Base-by-base conservation (phyloP, 2,888 invertebrate genomes). In the Eupithecia exiguata region DNA sequence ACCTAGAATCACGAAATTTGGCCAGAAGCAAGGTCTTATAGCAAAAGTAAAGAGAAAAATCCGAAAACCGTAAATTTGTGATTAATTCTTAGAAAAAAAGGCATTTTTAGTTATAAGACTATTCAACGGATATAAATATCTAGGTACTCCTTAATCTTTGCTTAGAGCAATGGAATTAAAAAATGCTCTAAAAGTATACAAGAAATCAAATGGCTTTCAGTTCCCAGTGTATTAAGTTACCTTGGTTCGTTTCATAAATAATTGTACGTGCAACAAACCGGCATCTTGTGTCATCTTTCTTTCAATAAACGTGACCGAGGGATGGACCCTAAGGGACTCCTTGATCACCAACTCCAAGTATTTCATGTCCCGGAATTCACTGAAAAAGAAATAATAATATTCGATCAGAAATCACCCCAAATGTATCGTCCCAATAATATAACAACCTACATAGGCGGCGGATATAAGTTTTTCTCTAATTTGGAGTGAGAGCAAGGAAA, bases 261-360 rank as follows among this genome's bases (percentile, higher is more conserved):
- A 7, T n/a, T 49, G 30, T 16, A 30, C 9, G 12, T 10, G 4
- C 0, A 43, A 38, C 66, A 1, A 38, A 91, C 90, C 86, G 9
- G 84, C 82, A 66, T 95, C 94, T 75, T 91, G 87, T 4, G 83
- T 86, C 0, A 93, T 81, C 61, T 82, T 77, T 76, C 95, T 86
- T 77, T 89, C 91, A 71, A 93, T 92, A 0, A 94, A 71, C 5
- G 95, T 95, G 1, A 95, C 95, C 0, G 95, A 89, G 0, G 95
- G 95, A 78, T 89, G 95, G 36, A 95, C 76, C 14, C 95, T 84
- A 53, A 95, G 85, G 0, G 93, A 85, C 83, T 95, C 95, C 78
- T 94, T 95, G 61, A 95, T 92, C 0, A 95, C 93, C 65, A 91
- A 78, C 68, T 95, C 95, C 77, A 95, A 86, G 81, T 95, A 95